phyloP scores from a whole-genome alignment of 2,113 vertebrate species.

The Spea bombifrons region DNA sequence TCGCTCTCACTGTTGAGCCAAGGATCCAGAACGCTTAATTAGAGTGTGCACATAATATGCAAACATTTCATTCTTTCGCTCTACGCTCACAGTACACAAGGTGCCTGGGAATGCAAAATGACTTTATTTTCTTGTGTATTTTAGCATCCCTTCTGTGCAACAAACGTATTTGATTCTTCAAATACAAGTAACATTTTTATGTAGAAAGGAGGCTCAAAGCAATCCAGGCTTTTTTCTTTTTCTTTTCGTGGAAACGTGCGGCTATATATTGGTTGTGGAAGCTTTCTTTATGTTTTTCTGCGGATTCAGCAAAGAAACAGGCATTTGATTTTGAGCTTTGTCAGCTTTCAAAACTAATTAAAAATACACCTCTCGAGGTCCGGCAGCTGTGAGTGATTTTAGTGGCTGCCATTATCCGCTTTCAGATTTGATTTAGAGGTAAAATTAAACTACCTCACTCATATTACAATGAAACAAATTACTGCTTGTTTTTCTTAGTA shows the following conservation, averaged over 20 bases:
- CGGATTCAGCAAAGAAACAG: constrained; percentile 53
- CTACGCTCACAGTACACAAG: neutral
- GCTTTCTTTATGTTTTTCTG: neutral
- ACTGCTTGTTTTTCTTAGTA: constrained; percentile 24
- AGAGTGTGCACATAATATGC: neutral
- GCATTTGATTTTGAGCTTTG: constrained; percentile 54
- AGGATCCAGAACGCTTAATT: neutral
- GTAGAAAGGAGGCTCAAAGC: neutral
- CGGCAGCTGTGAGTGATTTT: constrained; percentile 50
- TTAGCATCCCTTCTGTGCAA: neutral
- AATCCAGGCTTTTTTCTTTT: neutral
- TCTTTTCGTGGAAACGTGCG: constrained; percentile 3
- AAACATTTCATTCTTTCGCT: neutral
- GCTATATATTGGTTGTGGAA: constrained; percentile 36
- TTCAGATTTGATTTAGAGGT: constrained; percentile 58
- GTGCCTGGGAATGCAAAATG: neutral
- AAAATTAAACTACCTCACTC: constrained; percentile 31
- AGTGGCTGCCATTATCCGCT: constrained; percentile 46
- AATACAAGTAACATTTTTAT: neutral
- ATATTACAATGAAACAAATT: constrained; percentile 34
- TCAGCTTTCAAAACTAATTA: constrained; percentile 57
- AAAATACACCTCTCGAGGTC: constrained; percentile 50
- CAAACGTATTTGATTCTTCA: neutral
- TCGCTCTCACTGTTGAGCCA: constrained; percentile 32
- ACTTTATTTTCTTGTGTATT: constrained; percentile 17